These are phyloP conservation scores for Sphenodon punctatus DNA, from an alignment of 2,797 vertebrate species.

Conservation along the genomic window DNA sequence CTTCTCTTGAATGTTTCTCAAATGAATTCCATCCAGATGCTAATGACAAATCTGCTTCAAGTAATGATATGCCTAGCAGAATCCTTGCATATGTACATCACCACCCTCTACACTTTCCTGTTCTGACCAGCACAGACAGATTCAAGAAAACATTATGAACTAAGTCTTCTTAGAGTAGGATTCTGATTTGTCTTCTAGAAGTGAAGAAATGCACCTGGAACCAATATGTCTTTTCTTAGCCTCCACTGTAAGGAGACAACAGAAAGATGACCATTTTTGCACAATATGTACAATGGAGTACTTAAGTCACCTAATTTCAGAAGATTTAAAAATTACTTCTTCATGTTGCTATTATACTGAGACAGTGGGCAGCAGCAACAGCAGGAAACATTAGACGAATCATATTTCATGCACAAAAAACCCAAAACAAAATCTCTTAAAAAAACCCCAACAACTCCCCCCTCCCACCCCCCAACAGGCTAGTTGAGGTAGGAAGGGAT, in stretches of 20 bases:
- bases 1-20: conserved; percentile 66
- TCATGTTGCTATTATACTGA: conserved; percentile 71
- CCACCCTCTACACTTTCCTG: conserved; percentile 61
- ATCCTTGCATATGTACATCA: conserved; percentile 72
- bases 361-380: conserved; percentile 76
- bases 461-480: no score
- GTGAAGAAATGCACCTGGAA: conserved; percentile 66
- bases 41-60: conserved; percentile 69
- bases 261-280: conserved; percentile 62
- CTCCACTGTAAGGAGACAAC: conserved; percentile 68
- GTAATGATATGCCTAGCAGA: conserved; percentile 71
- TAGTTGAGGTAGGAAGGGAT: conserved; percentile 59
- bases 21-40: conserved; percentile 64
- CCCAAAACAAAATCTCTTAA: conserved; percentile 55
- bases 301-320: conserved; percentile 68
- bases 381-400: conserved; percentile 74
- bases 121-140: conserved; percentile 71
- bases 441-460: no score
- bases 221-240: conserved; percentile 60
- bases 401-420: conserved; percentile 75
- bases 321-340: conserved; percentile 70
- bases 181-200: conserved; percentile 71
- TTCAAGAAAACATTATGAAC: conserved; percentile 51
- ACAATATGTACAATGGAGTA: conserved; percentile 60
- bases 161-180: conserved; percentile 67